Evolutionary conservation across 2,888 invertebrate species (phyloP).

Genomic region (Malacosoma neustria): DNA sequence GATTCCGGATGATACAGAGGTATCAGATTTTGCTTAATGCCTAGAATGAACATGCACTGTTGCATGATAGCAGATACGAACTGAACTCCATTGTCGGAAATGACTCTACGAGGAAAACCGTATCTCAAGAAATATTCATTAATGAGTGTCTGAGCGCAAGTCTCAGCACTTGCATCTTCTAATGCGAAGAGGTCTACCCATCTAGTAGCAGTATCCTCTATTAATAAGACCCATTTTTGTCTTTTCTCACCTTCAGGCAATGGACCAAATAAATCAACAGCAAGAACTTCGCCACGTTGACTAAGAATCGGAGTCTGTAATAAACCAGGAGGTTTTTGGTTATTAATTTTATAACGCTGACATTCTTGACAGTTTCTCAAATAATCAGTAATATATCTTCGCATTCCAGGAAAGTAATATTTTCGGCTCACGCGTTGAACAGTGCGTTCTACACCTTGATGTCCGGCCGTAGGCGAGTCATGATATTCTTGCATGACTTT

Average conservation of each 20-base stretch:
- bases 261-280: conserved; percentile 18
- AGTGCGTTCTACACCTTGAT: neutral
- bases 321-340: conserved; percentile 6
- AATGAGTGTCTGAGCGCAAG: conserved; percentile 11
- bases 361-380: neutral
- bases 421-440: neutral
- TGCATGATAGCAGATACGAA: conserved; percentile 20
- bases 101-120: conserved; percentile 15
- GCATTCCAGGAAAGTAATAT: neutral
- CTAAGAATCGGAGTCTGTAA: conserved; percentile 5
- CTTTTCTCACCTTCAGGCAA: conserved; percentile 11
- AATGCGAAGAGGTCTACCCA: conserved; percentile 16
- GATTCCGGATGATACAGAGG: conserved; percentile 32
- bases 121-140: conserved; percentile 16
- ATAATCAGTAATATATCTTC: neutral
- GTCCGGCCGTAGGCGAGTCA: neutral
- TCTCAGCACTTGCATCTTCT: conserved; percentile 10
- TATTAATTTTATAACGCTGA: conserved; percentile 6
- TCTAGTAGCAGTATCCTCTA: conserved; percentile 16
- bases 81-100: conserved; percentile 19
- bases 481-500: neutral
- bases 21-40: conserved; percentile 13
- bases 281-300: conserved; percentile 9
- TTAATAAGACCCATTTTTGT: conserved; percentile 11
- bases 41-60: conserved; percentile 12